Percentiles rank a stretch among this genome's conserved stretches.
Evolutionary conservation across 2,888 invertebrate genomes (phyloP).

Genomic region (Clostera curtula): DNA sequence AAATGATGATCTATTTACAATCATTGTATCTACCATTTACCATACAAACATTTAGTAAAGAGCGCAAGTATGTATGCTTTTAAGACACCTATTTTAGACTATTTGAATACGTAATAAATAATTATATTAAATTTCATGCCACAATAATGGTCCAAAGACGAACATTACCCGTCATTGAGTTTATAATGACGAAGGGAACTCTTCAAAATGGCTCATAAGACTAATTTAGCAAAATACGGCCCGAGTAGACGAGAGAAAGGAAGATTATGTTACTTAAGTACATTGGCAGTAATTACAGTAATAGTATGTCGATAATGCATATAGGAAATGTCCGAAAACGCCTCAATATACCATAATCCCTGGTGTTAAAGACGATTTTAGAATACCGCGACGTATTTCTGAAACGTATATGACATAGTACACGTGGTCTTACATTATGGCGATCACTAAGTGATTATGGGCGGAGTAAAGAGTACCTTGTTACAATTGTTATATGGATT

Average conservation of each 20-base stretch:
- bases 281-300: conserved; percentile 23
- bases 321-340: conserved; percentile 4
- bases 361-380: too few species aligned
- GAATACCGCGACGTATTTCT: too few species aligned
- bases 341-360: neutral
- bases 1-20: too few species aligned
- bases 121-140: conserved; percentile 16
- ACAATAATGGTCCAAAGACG: conserved; percentile 24
- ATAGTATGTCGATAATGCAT: conserved; percentile 10
- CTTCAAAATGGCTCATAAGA: conserved; percentile 19
- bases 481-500: too few species aligned
- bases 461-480: too few species aligned
- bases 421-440: too few species aligned
- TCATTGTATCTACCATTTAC: too few species aligned
- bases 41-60: too few species aligned
- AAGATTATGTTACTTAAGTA: conserved; percentile 23
- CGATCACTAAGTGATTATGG: too few species aligned
- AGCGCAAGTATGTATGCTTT: too few species aligned
- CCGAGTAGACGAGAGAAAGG: conserved; percentile 22
- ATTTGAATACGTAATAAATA: conserved; percentile 29
- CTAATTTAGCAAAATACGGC: conserved; percentile 25
- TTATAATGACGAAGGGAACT: conserved; percentile 31
- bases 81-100: conserved; percentile 26
- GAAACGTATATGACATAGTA: too few species aligned
- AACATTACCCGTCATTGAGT: conserved; percentile 33